Evolutionary conservation across 2,888 invertebrate genomes (phyloP).

Genomic region (Leptopilina myrica): DNA sequence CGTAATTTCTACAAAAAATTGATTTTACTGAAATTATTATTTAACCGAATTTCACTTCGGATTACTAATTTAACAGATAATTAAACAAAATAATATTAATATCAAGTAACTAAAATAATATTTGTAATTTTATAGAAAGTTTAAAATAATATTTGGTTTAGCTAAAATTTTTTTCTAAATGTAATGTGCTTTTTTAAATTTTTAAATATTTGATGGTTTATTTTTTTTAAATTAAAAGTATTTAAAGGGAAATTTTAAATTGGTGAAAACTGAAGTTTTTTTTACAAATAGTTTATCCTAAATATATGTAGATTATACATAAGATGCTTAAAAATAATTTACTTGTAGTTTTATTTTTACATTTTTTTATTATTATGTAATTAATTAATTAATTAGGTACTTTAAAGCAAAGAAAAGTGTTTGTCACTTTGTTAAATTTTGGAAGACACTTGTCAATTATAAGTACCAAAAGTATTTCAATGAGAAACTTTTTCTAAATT

Average conservation of each 20-base stretch:
- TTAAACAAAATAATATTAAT: too few relatives aligned
- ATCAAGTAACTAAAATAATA: too few relatives aligned
- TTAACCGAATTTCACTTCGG: too few relatives aligned
- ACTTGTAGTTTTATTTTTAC: constrained; percentile 1
- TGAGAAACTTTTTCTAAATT: neutral
- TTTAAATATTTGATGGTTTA: too few relatives aligned
- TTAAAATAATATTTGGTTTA: too few relatives aligned
- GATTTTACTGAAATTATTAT: too few relatives aligned
- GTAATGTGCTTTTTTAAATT: too few relatives aligned
- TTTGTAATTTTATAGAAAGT: too few relatives aligned
- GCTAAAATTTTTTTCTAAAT: too few relatives aligned
- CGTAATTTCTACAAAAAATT: too few relatives aligned
- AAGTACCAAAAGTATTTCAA: neutral
- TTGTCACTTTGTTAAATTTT: neutral
- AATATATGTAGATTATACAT: neutral
- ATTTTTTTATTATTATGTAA: neutral
- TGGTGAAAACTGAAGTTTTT: neutral
- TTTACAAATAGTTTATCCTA: neutral
- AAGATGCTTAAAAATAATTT: constrained; percentile 5
- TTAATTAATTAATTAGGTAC: constrained; percentile 28
- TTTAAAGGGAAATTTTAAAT: neutral
- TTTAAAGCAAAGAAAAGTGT: constrained; percentile 6
- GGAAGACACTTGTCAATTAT: neutral
- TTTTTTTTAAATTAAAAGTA: too few relatives aligned
- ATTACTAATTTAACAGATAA: too few relatives aligned